Base-by-base conservation (phyloP, 1,140 invertebrate genomes). In the Polyergus mexicanus region DNA sequence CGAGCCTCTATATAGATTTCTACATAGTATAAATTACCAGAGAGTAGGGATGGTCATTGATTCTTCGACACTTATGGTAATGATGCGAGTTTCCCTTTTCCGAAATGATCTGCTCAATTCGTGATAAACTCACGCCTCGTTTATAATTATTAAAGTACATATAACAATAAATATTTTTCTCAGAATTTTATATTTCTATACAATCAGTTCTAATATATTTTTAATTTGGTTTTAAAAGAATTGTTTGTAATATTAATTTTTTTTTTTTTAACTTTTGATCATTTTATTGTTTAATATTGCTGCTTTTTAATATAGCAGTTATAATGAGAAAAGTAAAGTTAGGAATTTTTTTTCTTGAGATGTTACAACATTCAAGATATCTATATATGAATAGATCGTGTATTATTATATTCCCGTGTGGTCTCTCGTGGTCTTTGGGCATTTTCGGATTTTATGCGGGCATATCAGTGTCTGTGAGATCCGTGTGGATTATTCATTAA, bases 371-470 rank as follows among this genome's bases (percentile, higher is more conserved):
- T 35, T 47, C 0, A 6, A 2, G 6, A 62, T n/a, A 13, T 25
- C 11, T 54, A 22, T n/a, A 51, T 28, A 81, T 47, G 72, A 74
- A 83, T 83, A 83, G 54, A 74, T 35, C 54, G 25, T n/a, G 47
- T 68, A 78, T 75, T 62, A 38, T 80, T 54, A n/a, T 80, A 38
- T 11, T 47, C 38, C n/a, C 25, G 68, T 74, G 54, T 83, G 68
- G 56, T 83, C 68, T 71, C n/a, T 56, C 38, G 5, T 11, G n/a
- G n/a, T n/a, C 25, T 74, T n/a, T 8, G 28, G 35, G 10, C 10
- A n/a, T 16, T 19, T 25, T 62, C n/a, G 22, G 28, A 19, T 16
- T 66, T 54, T 25, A 35, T 32, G 60, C 62, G 62, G n/a, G 19
- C 22, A 66, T 10, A n/a, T 4, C 3, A 25, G 19, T 54, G 62